Evolutionary conservation across 2,113 vertebrate species (phyloP), one percentile per base, ranked within the genome.

Genomic region (Larimichthys crocea): DNA sequence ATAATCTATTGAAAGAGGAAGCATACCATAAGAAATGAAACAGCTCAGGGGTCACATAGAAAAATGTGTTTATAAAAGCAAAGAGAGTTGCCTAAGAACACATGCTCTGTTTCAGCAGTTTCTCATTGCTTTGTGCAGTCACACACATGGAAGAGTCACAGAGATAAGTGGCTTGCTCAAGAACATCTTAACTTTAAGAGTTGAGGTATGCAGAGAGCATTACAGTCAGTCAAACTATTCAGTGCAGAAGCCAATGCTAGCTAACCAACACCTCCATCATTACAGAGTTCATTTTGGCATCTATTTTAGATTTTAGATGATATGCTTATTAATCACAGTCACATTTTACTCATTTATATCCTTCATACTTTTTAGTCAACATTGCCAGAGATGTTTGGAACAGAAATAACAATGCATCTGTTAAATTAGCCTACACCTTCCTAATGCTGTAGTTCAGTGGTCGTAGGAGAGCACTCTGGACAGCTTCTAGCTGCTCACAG

Each of bases 21-120:
- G 20, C 50, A 73, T 82, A 61, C 67, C 67, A 69, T 75, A 65
- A 68, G 29, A 79, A 83, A 84, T 46, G 72, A 86, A 86, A 83
- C 69, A 62, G 68, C 63, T 79, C 52, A 76, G 22, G 40, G 76
- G 55, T 85, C 73, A 79, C 44, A 44, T 10, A 8, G 48, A 77
- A 56, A 42, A 67, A 81, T n/a, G 53, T 2, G 17, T 55, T 83
- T 64, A 53, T 50, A 26, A 35, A 71, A 77, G 53, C 3, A 68
- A 22, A 40, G 35, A 62, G 57, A 31, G 35, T 48, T 48, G 69
- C 63, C 65, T 46, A 17, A 83, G 63, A 77, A 57, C 76, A 77
- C 24, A 29, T 64, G 66, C 15, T 52, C n/a, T 44, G 10, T 69
- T 59, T 72, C 11, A 48, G 44, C 31, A 29, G 15, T 10, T 17